Evolutionary conservation across 2,797 vertebrate genomes (phyloP).

Genomic region (Muraenolepis orangiensis): DNA sequence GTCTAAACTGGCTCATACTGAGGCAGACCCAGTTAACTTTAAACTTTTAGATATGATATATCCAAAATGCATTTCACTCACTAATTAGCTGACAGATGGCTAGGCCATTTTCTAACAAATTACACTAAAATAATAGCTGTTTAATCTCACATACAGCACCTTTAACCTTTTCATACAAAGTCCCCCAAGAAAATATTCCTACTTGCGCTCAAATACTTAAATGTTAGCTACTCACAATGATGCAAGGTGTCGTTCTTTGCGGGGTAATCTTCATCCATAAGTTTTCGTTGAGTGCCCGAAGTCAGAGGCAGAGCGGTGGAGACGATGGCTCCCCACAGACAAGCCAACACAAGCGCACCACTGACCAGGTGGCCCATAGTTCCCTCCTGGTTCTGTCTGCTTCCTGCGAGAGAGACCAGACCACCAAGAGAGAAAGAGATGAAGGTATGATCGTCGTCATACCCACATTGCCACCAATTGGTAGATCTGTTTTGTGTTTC

Average conservation of each 20-base stretch:
- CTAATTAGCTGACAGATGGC: too few species aligned
- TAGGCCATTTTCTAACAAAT: too few species aligned
- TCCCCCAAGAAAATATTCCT: neutral
- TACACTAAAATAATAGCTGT: too few species aligned
- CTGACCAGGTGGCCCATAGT: constrained; percentile 43
- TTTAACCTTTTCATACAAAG: too few species aligned
- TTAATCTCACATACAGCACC: too few species aligned
- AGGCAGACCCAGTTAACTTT: too few species aligned
- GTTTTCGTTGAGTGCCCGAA: constrained; percentile 27
- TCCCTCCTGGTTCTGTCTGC: neutral
- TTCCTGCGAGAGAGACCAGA: constrained; percentile 12
- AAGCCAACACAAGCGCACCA: constrained; percentile 12
- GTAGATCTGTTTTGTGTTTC: neutral
- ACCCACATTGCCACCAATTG: neutral
- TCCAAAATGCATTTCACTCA: too few species aligned
- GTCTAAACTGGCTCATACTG: too few species aligned
- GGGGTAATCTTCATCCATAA: neutral
- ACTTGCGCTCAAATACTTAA: neutral
- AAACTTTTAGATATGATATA: too few species aligned
- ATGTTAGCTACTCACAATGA: neutral
- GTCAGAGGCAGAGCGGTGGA: constrained; percentile 7
- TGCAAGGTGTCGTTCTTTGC: accelerated
- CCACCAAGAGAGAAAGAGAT: neutral
- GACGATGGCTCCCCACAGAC: constrained; percentile 32
- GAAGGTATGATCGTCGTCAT: neutral